These are phyloP conservation scores for Eremophila alpestris DNA, from an alignment of 2,797 vertebrate genomes.

Conservation along the genomic window DNA sequence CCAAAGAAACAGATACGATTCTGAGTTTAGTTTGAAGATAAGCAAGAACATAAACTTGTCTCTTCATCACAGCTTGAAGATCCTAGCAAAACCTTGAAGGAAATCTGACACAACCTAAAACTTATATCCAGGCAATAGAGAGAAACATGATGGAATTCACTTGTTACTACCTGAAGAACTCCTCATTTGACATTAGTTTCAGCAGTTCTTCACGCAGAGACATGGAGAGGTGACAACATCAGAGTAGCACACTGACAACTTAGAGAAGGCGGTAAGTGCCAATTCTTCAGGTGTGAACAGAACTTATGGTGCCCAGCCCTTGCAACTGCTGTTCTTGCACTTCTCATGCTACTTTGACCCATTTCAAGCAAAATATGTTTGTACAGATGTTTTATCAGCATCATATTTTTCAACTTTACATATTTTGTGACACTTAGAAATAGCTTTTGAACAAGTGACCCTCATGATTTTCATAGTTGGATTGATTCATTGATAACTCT, in stretches of 20 bases:
- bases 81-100: not conserved
- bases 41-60: not conserved
- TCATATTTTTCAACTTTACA: not conserved
- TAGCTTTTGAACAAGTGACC: not conserved
- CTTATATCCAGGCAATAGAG: not conserved
- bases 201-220: not conserved
- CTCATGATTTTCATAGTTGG: not conserved
- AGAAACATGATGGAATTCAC: not conserved
- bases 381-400: not conserved
- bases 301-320: fast-evolving
- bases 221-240: not conserved
- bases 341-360: not conserved
- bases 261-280: not conserved
- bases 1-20: not conserved
- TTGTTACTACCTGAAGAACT: not conserved
- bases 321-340: not conserved
- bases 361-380: not conserved
- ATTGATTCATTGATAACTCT: not conserved
- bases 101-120: not conserved
- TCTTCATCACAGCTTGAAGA: not conserved
- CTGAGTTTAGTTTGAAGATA: not conserved
- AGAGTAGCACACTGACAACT: not conserved
- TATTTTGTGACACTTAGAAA: not conserved
- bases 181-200: not conserved
- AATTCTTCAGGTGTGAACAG: not conserved